Percentiles rank a stretch among this genome's conserved stretches.
Evolutionary conservation across 37 sponge, comb jelly and placozoan species (phyloP).

Genomic region (Spongia lamella): DNA sequence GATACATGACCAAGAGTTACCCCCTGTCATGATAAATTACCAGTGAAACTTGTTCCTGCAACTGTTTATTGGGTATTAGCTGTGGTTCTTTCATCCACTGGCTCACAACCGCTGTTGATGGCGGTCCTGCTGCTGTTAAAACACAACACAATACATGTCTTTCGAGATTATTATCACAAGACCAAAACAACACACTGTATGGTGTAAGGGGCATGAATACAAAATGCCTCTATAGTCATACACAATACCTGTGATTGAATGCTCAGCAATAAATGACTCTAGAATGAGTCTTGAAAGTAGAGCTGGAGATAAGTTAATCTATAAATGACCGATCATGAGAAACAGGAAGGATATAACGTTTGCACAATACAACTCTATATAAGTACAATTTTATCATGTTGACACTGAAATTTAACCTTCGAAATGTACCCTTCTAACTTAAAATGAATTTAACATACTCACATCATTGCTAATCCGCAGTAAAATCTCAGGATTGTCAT

Average conservation of each 20-base stretch:
- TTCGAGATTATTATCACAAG: background rate
- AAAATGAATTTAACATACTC: background rate
- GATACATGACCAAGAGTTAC: background rate
- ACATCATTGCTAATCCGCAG: background rate
- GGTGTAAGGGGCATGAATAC: background rate
- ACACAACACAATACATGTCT: background rate
- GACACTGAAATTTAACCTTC: too few relatives aligned
- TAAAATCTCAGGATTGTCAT: too few relatives aligned
- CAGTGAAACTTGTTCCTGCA: constrained; percentile 38
- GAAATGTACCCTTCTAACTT: background rate
- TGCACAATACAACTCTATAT: background rate
- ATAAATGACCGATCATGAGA: background rate
- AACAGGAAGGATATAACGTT: background rate
- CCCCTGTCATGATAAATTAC: constrained; percentile 4
- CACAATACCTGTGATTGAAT: background rate
- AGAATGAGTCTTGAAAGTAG: constrained; percentile 71
- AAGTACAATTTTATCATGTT: too few relatives aligned
- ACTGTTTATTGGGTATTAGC: constrained; percentile 33
- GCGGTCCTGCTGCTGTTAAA: background rate
- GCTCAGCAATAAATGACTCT: constrained; percentile 40
- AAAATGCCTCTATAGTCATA: background rate
- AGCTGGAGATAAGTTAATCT: constrained; percentile 59
- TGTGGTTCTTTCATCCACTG: constrained; percentile 61
- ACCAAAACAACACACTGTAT: background rate
- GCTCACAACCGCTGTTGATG: constrained; percentile 28